A percentile compares a stretch with the other conserved stretches of the same genome.
Conservation (phyloP, 2,113 vertebrate genomes). For the Corythornis madagascariensis region DNA sequence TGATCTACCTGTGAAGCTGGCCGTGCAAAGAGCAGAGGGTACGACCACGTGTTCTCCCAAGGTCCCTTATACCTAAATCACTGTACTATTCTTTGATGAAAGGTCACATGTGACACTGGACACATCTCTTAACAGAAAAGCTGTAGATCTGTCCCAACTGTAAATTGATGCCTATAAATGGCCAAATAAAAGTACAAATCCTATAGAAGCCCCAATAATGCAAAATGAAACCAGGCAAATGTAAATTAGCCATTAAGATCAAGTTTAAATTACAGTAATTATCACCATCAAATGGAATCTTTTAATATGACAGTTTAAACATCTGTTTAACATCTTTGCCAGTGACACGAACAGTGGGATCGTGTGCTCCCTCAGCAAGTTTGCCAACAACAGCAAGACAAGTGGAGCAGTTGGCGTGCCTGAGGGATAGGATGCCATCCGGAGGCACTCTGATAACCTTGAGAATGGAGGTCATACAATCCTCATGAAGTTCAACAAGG, state of each 20-base stretch:
- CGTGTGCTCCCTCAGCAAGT: neutral
- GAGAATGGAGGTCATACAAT: no score
- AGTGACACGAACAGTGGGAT: neutral
- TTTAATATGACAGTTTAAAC: neutral
- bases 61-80: neutral
- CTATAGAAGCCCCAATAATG: neutral
- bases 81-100: neutral
- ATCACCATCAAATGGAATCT: neutral
- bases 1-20: neutral
- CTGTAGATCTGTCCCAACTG: neutral
- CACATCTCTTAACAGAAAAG: neutral
- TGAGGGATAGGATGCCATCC: no score
- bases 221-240: neutral
- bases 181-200: neutral
- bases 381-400: neutral
- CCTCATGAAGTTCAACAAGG: no score
- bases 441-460: no score
- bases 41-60: neutral
- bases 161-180: neutral
- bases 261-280: neutral
- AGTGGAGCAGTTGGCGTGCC: no score
- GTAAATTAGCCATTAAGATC: neutral
- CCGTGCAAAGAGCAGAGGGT: neutral
- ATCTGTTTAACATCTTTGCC: neutral
- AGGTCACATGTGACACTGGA: neutral